These are phyloP conservation scores for Galeopterus variegatus DNA, from an alignment of 2,113 vertebrate genomes.

Conservation along the genomic window DNA sequence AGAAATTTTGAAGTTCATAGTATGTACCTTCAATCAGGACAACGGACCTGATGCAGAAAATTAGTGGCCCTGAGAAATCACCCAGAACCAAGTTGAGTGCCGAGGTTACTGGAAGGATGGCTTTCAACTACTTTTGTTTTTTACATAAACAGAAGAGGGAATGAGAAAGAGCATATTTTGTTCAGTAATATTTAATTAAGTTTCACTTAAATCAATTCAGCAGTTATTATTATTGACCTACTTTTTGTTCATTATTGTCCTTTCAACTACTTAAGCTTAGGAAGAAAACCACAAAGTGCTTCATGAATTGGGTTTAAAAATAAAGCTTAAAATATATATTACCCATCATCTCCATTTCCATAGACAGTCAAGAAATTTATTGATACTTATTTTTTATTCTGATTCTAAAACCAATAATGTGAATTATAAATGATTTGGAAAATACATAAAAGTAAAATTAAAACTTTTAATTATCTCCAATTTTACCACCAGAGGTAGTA, in stretches of 20 bases:
- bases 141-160: background rate
- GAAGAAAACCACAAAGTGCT: background rate
- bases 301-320: background rate
- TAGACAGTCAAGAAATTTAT: background rate
- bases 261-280: background rate
- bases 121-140: background rate
- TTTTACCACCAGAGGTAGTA: background rate
- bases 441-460: background rate
- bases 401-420: background rate
- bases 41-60: background rate
- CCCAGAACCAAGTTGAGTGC: background rate
- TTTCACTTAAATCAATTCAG: conserved; percentile 10
- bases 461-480: background rate
- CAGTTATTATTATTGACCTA: background rate
- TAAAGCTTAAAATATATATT: background rate
- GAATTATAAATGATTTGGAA: background rate
- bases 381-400: background rate
- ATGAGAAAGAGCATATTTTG: background rate
- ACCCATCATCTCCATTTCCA: background rate
- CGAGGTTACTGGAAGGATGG: background rate
- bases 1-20: background rate
- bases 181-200: background rate
- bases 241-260: background rate
- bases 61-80: background rate
- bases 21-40: background rate